phyloP scores from a whole-genome alignment of 2,888 invertebrate species.

The Rhogogaster chlorosoma region DNA sequence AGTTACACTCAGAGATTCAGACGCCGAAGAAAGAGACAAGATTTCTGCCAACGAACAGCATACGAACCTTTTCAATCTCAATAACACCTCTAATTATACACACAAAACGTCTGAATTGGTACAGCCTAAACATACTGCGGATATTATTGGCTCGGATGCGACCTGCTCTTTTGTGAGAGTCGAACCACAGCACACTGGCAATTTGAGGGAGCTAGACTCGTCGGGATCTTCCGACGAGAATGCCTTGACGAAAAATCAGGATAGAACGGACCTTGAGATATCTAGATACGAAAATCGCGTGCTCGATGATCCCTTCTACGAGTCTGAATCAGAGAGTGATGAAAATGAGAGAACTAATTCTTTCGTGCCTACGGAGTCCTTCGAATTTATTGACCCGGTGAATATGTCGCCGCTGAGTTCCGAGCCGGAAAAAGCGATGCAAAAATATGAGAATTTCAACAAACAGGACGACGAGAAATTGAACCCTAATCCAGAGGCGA shows the following conservation, averaged over 20 bases:
- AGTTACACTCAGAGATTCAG: conserved; percentile 58
- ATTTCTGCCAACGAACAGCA: conserved; percentile 19
- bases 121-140: not conserved
- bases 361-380: conserved; percentile 66
- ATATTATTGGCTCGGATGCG: conserved; percentile 56
- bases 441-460: conserved; percentile 55
- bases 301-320: conserved; percentile 71
- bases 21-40: conserved; percentile 57
- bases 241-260: conserved; percentile 54
- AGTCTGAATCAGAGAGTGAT: conserved; percentile 69
- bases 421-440: conserved; percentile 47
- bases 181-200: conserved; percentile 60
- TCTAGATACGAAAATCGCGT: conserved; percentile 70
- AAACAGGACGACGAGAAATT: conserved; percentile 45
- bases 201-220: conserved; percentile 57
- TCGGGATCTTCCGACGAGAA: conserved; percentile 65
- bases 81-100: conserved; percentile 47
- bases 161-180: conserved; percentile 65
- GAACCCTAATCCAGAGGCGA: conserved; percentile 52
- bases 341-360: conserved; percentile 62
- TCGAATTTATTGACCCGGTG: conserved; percentile 67
- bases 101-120: conserved; percentile 43
- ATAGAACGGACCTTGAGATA: conserved; percentile 65
- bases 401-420: conserved; percentile 53
- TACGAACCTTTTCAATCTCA: conserved; percentile 51